Base-by-base conservation (phyloP, 1,140 invertebrate species). In the Centruroides sculpturatus region DNA sequence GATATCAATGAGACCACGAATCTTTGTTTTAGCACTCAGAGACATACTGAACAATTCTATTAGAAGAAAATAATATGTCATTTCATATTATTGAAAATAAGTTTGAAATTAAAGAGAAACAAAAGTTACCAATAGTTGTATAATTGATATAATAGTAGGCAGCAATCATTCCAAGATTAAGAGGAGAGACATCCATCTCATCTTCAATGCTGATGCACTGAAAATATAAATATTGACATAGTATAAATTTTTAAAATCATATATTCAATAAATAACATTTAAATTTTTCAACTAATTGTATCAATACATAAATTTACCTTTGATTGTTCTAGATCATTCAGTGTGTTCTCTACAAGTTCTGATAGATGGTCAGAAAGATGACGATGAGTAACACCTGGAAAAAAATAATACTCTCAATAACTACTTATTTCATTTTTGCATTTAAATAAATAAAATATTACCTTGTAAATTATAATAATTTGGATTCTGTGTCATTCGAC, bases 81-180 rank as follows among this genome's bases (percentile, higher is more conserved):
- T 23, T 23, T 23, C 23, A 2, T 23, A 23, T 23, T 23, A 23
- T 23, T 23, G 2, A 23, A 23, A 23, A 23, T 23, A 23, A 23
- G 23, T 23, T 23, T 23, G 23, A 23, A 23, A 23, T 23, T 23
- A 23, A 23, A 23, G 23, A 23, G 23, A 23, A 23, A 23, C 23
- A 41, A 41, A 6, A 41, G 8, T 41, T 41, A 41, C 41, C 41
- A 64, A 99, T 99, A 0, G 97, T 99, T 0, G 94, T 96, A 69
- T 99, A 99, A 75, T 98, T 98, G 66, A 99, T 99, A 72, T 99
- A 99, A 74, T 99, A 99, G 74, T 99, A 99, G 0, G 95, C 93
- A 3, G 96, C 95, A 74, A 99, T 99, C 93, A 99, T 99, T 63
- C 97, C 97, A 71, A 99, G 77, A 78, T 99, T 99, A 1, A 99